phyloP scores from a whole-genome alignment of 2,888 invertebrate genomes.

The Trichogramma dendrolimi region DNA sequence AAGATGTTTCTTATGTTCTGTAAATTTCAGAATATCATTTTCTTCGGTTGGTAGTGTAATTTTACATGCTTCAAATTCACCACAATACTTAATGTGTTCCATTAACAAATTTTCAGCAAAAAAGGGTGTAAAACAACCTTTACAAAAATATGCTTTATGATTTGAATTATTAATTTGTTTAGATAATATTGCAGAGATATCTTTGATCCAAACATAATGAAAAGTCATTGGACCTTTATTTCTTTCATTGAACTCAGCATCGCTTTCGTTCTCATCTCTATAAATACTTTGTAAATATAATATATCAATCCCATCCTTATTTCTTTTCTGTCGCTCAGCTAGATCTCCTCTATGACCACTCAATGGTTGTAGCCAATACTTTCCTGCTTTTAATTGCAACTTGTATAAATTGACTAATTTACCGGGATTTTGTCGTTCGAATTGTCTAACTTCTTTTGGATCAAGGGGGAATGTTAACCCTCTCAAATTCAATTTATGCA shows the following conservation, averaged over 20 bases:
- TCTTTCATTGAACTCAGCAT: no score
- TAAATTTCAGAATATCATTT: constrained; percentile 11
- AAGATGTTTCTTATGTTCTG: constrained; percentile 10
- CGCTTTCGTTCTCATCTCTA: background rate
- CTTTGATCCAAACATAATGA: constrained; percentile 6
- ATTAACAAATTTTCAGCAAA: background rate
- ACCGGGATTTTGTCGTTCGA: constrained; percentile 19
- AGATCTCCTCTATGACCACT: no score
- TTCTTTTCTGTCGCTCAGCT: no score
- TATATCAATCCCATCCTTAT: background rate
- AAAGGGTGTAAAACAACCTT: constrained; percentile 9
- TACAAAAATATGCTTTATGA: constrained; percentile 1
- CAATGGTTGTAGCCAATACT: background rate
- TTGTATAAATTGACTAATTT: constrained; percentile 18
- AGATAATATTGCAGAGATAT: background rate
- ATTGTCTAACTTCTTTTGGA: constrained; percentile 15
- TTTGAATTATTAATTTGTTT: background rate
- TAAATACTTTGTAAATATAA: background rate
- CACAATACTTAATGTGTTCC: background rate
- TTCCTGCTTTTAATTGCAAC: background rate
- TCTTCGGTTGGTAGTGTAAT: constrained; percentile 6
- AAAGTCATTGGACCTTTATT: no score
- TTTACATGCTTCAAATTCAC: background rate
- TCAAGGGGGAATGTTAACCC: constrained; percentile 15
- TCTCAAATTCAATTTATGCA: constrained; percentile 8